phyloP scores from a whole-genome alignment of 1,140 invertebrate genomes.

The Saccostrea cuccullata region DNA sequence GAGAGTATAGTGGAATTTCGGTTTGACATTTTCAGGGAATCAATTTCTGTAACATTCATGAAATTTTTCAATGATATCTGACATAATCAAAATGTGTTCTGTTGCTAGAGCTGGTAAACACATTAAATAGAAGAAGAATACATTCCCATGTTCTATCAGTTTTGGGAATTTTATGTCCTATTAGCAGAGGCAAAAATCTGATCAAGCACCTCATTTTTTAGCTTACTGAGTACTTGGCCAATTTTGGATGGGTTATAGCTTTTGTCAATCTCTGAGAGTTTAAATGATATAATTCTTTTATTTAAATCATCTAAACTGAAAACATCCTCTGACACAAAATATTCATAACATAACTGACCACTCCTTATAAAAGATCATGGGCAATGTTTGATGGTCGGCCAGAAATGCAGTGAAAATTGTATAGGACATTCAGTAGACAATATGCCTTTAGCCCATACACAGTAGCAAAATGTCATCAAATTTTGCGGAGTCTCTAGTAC shows the following conservation, averaged over 20 bases:
- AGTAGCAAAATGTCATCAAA: neutral
- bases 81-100: slow-evolving; percentile 25
- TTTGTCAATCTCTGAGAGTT: slow-evolving; percentile 23
- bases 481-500: neutral
- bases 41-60: slow-evolving; percentile 30
- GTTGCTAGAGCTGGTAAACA: slow-evolving; percentile 28
- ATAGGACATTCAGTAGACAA: slow-evolving; percentile 35
- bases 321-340: no score
- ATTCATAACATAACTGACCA: slow-evolving; percentile 41
- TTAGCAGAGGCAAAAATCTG: slow-evolving; percentile 22
- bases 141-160: slow-evolving; percentile 5
- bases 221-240: slow-evolving; percentile 15
- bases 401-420: slow-evolving; percentile 37
- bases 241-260: slow-evolving; percentile 40
- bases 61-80: slow-evolving; percentile 40
- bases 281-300: no score
- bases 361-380: slow-evolving; percentile 48
- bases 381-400: slow-evolving; percentile 45
- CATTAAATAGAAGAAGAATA: slow-evolving; percentile 23
- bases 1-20: no score
- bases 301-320: no score
- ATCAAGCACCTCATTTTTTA: slow-evolving; percentile 22
- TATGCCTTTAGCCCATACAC: slow-evolving; percentile 39
- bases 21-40: slow-evolving; percentile 37
- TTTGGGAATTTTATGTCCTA: slow-evolving; percentile 27